These are phyloP conservation scores for Cheilosia urbana DNA, from an alignment of 2,888 invertebrate species.

Conservation along the genomic window DNA sequence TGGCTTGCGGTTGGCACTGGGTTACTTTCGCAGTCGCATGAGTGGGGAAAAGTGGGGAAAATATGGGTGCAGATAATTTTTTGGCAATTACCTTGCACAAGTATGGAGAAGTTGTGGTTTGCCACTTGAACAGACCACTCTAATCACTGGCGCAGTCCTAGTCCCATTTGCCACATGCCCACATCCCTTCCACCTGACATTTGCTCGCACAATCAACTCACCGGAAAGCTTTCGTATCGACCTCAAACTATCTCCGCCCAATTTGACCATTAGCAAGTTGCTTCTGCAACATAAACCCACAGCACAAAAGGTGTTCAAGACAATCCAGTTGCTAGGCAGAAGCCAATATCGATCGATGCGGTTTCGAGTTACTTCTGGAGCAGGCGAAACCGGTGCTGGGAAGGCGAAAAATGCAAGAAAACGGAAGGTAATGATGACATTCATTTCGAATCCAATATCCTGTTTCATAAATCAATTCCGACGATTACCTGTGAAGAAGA, in stretches of 20 bases:
- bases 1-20: constrained; percentile 35
- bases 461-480: constrained; percentile 77
- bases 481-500: constrained; percentile 72
- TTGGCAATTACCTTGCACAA: constrained; percentile 10
- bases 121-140: no score
- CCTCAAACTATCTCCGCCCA: constrained; percentile 9
- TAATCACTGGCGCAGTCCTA: no score
- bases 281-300: not conserved
- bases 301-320: not conserved
- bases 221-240: constrained; percentile 2
- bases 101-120: not conserved
- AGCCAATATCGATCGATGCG: constrained; percentile 46
- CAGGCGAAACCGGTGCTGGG: not conserved
- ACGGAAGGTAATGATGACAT: constrained; percentile 77
- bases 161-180: no score
- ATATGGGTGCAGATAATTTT: constrained; percentile 6
- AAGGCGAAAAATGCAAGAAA: constrained; percentile 49
- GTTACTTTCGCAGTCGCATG: constrained; percentile 35
- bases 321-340: constrained; percentile 46
- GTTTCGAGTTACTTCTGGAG: constrained; percentile 9
- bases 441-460: constrained; percentile 77
- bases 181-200: not conserved
- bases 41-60: constrained; percentile 10
- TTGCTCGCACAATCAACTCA: constrained; percentile 20
- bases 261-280: constrained; percentile 19